phyloP scores from a whole-genome alignment of 2,113 vertebrate species.

The Burhinus bistriatus region DNA sequence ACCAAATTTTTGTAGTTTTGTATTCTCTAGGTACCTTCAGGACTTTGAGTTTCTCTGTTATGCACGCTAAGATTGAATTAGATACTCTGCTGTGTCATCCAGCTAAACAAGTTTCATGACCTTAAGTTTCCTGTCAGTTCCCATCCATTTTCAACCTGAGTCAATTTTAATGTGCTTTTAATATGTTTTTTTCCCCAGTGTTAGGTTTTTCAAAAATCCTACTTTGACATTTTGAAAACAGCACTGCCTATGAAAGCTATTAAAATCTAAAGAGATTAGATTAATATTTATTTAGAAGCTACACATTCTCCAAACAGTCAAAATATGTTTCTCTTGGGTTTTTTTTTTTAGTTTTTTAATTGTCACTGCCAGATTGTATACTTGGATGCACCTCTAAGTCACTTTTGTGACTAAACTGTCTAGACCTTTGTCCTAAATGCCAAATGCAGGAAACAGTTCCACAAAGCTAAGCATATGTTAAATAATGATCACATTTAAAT shows the following conservation, averaged over 20 bases:
- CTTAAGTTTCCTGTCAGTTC: slow-evolving; percentile 43
- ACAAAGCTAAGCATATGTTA: background rate
- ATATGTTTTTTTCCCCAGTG: background rate
- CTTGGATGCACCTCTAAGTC: background rate
- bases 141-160: slow-evolving; percentile 14
- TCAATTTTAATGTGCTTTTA: slow-evolving; percentile 23
- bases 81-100: background rate
- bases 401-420: background rate
- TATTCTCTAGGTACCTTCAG: background rate
- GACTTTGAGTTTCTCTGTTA: background rate
- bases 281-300: slow-evolving; percentile 32
- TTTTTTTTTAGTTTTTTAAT: background rate
- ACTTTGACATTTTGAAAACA: slow-evolving; percentile 24
- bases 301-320: background rate
- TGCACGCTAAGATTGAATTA: background rate
- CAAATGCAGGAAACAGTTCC: background rate
- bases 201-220: slow-evolving; percentile 12
- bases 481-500: background rate
- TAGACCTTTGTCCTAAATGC: background rate
- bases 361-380: rapidly evolving
- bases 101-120: slow-evolving; percentile 44
- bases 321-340: background rate
- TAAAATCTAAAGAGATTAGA: slow-evolving; percentile 33
- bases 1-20: background rate
- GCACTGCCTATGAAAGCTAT: slow-evolving; percentile 1